Evolutionary conservation across 2,888 invertebrate species (phyloP).

Genomic region (Caradrina kadenii): DNA sequence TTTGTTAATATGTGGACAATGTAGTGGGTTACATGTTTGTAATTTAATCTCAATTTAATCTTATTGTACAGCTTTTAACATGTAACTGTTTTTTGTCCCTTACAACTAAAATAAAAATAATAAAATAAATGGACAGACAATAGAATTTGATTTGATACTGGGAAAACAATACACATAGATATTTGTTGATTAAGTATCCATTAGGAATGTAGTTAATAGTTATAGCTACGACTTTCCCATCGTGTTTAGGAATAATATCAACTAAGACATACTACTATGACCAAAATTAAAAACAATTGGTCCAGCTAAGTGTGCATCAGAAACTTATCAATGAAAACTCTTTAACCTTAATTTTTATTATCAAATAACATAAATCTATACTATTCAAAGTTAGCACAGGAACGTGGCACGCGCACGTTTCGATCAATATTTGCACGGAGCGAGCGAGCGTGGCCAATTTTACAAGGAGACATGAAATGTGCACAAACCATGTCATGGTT

Average conservation of each 20-base stretch:
- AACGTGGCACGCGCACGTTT: constrained; percentile 37
- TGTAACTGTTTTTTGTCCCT: too few relatives aligned
- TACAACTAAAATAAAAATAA: too few relatives aligned
- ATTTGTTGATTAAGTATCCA: not conserved
- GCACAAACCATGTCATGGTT: constrained; percentile 55
- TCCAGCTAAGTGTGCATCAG: not conserved
- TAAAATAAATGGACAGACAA: not conserved
- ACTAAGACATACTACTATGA: not conserved
- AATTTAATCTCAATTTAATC: too few relatives aligned
- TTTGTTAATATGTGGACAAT: too few relatives aligned
- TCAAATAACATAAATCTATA: constrained; percentile 6
- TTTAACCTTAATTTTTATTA: constrained; percentile 6
- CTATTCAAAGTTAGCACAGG: constrained; percentile 11
- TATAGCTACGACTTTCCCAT: not conserved
- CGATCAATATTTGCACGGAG: constrained; percentile 49
- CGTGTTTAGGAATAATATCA: not conserved
- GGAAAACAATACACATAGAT: not conserved
- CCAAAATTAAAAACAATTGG: not conserved
- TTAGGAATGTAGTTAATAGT: too few relatives aligned
- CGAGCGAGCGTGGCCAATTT: constrained; percentile 42
- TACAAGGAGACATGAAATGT: constrained; percentile 52
- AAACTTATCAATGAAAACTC: not conserved
- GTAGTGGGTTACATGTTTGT: too few relatives aligned
- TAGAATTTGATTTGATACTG: not conserved
- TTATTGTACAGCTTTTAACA: too few relatives aligned